These are phyloP conservation scores for Halictus ligatus DNA, from an alignment of 2,888 invertebrate genomes.

Conservation along the genomic window DNA sequence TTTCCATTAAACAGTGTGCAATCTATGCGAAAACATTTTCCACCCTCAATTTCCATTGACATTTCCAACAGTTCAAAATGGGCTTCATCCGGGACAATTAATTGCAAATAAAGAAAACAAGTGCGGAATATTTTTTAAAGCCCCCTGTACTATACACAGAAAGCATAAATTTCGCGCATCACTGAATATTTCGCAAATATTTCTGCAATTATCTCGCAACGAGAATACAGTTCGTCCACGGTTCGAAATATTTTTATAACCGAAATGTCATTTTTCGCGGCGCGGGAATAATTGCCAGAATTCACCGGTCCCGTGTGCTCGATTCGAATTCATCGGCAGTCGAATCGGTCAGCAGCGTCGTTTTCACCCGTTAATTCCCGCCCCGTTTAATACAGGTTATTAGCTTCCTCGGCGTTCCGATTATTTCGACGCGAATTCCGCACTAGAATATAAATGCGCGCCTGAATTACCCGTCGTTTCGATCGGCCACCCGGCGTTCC, in stretches of 20 bases:
- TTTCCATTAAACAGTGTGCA: not conserved
- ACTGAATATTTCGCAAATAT: not conserved
- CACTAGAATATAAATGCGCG: slow-evolving; percentile 21
- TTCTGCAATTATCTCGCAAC: not conserved
- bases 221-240: not conserved
- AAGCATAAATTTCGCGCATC: not conserved
- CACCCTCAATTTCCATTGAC: not conserved
- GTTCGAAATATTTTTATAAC: not conserved
- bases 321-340: not conserved
- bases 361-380: slow-evolving; percentile 28
- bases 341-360: slow-evolving; percentile 2
- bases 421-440: slow-evolving; percentile 23
- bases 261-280: not conserved
- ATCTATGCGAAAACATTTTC: not conserved
- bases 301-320: not conserved
- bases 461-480: slow-evolving; percentile 46
- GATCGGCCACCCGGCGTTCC: slow-evolving; percentile 14
- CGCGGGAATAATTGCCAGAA: not conserved
- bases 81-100: not conserved
- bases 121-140: not conserved
- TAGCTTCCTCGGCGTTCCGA: slow-evolving; percentile 19
- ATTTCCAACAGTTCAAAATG: not conserved
- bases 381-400: slow-evolving; percentile 24
- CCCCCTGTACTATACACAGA: no score
- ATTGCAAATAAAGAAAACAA: not conserved